A percentile compares a stretch with the other conserved stretches of the same genome.
phyloP scores from a whole-genome alignment of 2,888 invertebrate species.

The Pristionchus mayeri region DNA sequence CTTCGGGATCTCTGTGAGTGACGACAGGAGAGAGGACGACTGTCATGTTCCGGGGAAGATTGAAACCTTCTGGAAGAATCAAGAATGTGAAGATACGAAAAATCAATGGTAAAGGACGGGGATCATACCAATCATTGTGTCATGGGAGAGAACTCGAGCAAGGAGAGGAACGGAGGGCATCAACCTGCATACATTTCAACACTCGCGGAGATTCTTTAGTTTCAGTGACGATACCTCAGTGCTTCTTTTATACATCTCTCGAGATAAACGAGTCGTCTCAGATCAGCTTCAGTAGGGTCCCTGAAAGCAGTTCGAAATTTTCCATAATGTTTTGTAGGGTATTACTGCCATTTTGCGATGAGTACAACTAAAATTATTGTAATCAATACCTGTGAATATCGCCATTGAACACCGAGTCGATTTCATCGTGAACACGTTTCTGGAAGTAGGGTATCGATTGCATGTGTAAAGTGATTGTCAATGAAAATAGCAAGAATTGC shows the following conservation, averaged over 20 bases:
- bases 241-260: constrained; percentile 74
- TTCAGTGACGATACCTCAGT: constrained; percentile 22
- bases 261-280: constrained; percentile 70
- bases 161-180: constrained; percentile 64
- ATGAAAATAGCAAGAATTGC: too few species aligned
- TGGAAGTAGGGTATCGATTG: too few species aligned
- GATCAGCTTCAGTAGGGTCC: constrained; percentile 74
- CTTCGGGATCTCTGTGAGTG: constrained; percentile 59
- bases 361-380: too few species aligned
- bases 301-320: too few species aligned
- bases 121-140: constrained; percentile 57
- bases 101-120: neutral
- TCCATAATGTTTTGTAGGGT: too few species aligned
- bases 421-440: constrained; percentile 59
- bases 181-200: constrained; percentile 21
- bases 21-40: constrained; percentile 58
- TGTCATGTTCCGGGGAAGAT: constrained; percentile 58
- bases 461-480: too few species aligned
- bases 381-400: too few species aligned
- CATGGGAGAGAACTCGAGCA: constrained; percentile 57
- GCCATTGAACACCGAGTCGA: constrained; percentile 59
- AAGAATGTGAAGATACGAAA: neutral
- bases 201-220: neutral
- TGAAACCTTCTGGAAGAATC: constrained; percentile 55
- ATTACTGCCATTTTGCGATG: too few species aligned